These are phyloP conservation scores for Thunnus thynnus DNA, from an alignment of 2,113 vertebrate genomes.

Conservation along the genomic window DNA sequence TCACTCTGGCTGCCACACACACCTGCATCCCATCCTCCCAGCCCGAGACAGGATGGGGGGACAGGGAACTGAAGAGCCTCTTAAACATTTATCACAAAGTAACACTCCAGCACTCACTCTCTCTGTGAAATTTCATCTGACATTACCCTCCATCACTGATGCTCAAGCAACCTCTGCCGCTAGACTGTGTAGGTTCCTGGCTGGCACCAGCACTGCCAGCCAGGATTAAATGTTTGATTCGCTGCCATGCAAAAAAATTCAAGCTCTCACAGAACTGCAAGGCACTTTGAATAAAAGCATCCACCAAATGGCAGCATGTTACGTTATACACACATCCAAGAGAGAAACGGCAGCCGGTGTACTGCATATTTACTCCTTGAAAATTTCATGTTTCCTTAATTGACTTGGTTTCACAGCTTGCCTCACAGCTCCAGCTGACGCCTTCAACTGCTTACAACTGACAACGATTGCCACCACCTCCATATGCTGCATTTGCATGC, in stretches of 20 bases:
- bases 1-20: slow-evolving; percentile 11
- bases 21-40: slow-evolving; percentile 28
- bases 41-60: slow-evolving; percentile 22
- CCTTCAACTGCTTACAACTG: slow-evolving; percentile 30
- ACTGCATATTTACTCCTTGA: slow-evolving; percentile 44
- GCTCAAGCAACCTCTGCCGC: slow-evolving; percentile 40
- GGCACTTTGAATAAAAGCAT: slow-evolving; percentile 49
- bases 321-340: neutral
- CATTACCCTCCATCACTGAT: slow-evolving; percentile 43
- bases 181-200: slow-evolving; percentile 6
- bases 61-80: slow-evolving; percentile 54
- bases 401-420: slow-evolving; percentile 57
- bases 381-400: slow-evolving; percentile 53
- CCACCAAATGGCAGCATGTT: slow-evolving; percentile 35
- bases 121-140: slow-evolving; percentile 62
- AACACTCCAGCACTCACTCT: slow-evolving; percentile 45
- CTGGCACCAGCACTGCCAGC: slow-evolving; percentile 28
- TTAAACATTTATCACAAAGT: slow-evolving; percentile 72
- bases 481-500: slow-evolving; percentile 15
- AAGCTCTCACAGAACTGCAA: slow-evolving; percentile 29
- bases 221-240: slow-evolving; percentile 54
- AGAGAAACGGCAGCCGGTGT: slow-evolving; percentile 8
- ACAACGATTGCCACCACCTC: slow-evolving; percentile 25
- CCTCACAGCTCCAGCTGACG: slow-evolving; percentile 48
- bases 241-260: slow-evolving; percentile 13